Evolutionary conservation across 1,140 invertebrate genomes (phyloP).

Genomic region (Scaptodrosophila lebanonensis): DNA sequence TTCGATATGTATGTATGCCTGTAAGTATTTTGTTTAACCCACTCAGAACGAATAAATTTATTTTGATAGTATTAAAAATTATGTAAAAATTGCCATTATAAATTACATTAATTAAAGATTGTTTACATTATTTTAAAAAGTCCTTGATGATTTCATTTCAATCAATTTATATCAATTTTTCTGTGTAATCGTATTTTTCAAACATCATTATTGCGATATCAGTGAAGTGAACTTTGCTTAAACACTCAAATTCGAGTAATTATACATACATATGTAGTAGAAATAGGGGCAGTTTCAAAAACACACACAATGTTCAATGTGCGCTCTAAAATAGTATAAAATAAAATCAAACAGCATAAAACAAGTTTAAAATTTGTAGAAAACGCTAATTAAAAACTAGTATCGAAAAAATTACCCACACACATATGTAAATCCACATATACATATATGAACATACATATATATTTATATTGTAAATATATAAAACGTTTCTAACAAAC

Average conservation of each 20-base stretch:
- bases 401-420: constrained; percentile 46
- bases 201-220: constrained; percentile 29
- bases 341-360: constrained; percentile 23
- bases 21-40: constrained; percentile 43
- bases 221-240: constrained; percentile 50
- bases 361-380: constrained; percentile 17
- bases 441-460: constrained; percentile 35
- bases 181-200: constrained; percentile 29
- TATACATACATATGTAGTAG: constrained; percentile 33
- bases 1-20: neutral
- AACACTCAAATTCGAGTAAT: constrained; percentile 56
- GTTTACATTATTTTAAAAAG: constrained; percentile 33
- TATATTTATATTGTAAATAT: constrained; percentile 54
- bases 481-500: constrained; percentile 71
- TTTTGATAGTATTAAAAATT: constrained; percentile 66
- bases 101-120: constrained; percentile 52
- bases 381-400: constrained; percentile 49
- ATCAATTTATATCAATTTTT: constrained; percentile 28
- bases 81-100: constrained; percentile 61
- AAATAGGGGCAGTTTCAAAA: constrained; percentile 34
- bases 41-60: constrained; percentile 75
- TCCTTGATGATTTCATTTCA: no score
- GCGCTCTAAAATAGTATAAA: constrained; percentile 15
- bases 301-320: constrained; percentile 28
- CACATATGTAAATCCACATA: constrained; percentile 36